Evolutionary conservation across 1,140 invertebrate genomes (phyloP).

Genomic region (Drosophila navojoa): DNA sequence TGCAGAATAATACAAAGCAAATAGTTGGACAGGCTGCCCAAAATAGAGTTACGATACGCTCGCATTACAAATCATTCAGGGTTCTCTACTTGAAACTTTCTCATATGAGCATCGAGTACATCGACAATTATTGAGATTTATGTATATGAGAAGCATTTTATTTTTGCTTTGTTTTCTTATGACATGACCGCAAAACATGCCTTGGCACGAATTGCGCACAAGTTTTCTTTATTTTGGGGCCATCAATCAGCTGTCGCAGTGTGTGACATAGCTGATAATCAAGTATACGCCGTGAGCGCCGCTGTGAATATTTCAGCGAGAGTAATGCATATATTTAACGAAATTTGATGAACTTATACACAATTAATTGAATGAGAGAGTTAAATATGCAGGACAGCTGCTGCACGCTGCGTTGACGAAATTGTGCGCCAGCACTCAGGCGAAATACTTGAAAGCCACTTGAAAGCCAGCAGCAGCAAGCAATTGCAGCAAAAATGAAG

Average conservation of each 20-base stretch:
- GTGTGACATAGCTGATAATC: conserved; percentile 49
- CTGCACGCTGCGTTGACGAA: conserved; percentile 53
- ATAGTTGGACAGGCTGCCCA: too few species aligned
- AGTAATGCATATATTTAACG: conserved; percentile 32
- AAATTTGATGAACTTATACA: conserved; percentile 41
- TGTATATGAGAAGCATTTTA: too few species aligned
- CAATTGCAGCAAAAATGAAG: conserved; percentile 74
- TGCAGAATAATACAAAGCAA: conserved; percentile 4
- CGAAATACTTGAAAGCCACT: conserved; percentile 61
- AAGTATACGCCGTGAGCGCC: conserved; percentile 41
- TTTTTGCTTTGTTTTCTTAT: neutral
- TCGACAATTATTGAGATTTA: too few species aligned
- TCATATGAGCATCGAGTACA: too few species aligned
- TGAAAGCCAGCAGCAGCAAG: conserved; percentile 55
- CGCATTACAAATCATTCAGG: too few species aligned
- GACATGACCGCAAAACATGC: conserved; percentile 3
- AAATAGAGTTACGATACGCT: too few species aligned
- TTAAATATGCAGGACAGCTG: conserved; percentile 26
- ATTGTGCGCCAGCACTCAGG: conserved; percentile 56
- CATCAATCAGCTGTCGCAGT: conserved; percentile 42
- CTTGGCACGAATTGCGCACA: conserved; percentile 13
- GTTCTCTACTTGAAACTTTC: too few species aligned
- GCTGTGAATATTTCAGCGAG: conserved; percentile 12
- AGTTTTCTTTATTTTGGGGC: conserved; percentile 20
- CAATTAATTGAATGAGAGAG: conserved; percentile 39